These are phyloP conservation scores for Daubentonia madagascariensis DNA, from an alignment of 2,113 vertebrate genomes.

Conservation along the genomic window DNA sequence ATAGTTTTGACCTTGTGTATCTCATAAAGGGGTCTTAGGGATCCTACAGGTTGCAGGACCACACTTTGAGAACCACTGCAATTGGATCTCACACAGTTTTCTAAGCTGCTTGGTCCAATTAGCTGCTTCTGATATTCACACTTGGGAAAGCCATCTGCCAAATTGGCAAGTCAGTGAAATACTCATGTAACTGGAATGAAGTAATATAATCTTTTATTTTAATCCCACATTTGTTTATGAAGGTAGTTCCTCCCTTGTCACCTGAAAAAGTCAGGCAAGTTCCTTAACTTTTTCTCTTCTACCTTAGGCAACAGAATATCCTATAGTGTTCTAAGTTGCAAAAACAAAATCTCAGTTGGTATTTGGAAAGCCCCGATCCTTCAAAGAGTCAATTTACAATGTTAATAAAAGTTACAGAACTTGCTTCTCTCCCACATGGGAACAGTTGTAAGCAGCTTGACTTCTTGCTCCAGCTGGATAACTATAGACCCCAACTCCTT, in stretches of 20 bases:
- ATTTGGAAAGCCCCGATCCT: neutral
- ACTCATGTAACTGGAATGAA: neutral
- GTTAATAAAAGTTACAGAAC: neutral
- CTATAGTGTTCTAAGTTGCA: neutral
- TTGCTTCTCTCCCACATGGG: neutral
- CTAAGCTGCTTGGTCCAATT: too few species aligned
- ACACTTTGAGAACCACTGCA: neutral
- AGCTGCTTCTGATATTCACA: neutral
- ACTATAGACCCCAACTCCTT: neutral
- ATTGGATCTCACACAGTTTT: neutral
- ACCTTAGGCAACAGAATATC: neutral
- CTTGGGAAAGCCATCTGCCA: neutral
- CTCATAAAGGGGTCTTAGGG: neutral
- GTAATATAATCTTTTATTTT: neutral
- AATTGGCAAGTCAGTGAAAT: neutral
- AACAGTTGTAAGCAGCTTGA: too few species aligned
- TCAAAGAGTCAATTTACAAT: neutral
- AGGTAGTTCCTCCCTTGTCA: neutral
- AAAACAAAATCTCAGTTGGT: neutral
- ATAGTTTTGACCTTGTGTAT: neutral
- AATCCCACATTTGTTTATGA: neutral
- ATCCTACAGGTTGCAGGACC: neutral
- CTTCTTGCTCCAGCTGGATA: neutral
- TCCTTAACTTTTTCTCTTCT: neutral
- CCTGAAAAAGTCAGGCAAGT: neutral